phyloP scores from a whole-genome alignment of 2,888 invertebrate genomes.

The Rapana venosa region DNA sequence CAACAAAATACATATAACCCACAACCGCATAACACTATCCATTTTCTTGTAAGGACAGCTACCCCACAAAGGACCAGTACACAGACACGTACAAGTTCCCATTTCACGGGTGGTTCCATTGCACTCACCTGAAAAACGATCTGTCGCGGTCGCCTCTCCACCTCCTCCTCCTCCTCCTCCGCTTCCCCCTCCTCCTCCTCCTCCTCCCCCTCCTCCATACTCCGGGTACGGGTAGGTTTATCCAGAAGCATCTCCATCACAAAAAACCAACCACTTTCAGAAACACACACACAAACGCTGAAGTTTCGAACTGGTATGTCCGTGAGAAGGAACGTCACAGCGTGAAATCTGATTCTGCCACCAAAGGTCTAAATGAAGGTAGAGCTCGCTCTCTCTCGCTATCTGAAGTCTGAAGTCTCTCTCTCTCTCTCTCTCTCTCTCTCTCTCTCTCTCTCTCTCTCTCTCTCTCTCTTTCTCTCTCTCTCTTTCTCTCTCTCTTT shows the following conservation, averaged over 20 bases:
- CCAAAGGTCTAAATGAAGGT: no score
- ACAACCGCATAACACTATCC: background rate
- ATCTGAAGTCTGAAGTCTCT: no score
- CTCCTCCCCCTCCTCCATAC: background rate
- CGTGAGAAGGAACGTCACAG: no score
- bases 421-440: no score
- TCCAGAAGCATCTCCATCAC: slow-evolving; percentile 34
- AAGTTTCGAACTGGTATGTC: no score
- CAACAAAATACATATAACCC: background rate
- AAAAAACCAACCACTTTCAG: no score
- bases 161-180: slow-evolving; percentile 26
- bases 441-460: no score
- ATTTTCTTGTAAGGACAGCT: background rate
- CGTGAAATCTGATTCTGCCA: no score
- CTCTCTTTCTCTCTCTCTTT: no score
- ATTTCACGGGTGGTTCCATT: background rate
- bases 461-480: no score
- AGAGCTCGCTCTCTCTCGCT: no score
- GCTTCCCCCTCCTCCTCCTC: background rate
- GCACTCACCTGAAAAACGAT: slow-evolving; percentile 22
- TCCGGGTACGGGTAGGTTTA: background rate
- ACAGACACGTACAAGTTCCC: background rate
- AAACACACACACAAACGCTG: no score
- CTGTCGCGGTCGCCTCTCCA: background rate
- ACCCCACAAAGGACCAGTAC: background rate